phyloP scores from a whole-genome alignment of 2,113 vertebrate genomes.

The Gavialis gangeticus region DNA sequence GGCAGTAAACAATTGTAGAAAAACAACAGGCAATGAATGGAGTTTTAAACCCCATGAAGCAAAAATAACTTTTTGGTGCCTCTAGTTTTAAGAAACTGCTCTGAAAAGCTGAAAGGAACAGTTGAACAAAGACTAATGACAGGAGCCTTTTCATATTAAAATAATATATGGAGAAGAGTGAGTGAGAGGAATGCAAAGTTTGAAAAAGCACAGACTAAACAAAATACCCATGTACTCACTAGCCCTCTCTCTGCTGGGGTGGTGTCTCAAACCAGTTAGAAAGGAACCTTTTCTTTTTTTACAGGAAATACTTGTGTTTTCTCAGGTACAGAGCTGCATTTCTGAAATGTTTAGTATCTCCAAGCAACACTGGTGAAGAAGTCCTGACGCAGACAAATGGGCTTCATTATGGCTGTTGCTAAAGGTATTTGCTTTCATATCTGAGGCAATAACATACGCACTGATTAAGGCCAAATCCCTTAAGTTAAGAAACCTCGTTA shows the following conservation, averaged over 20 bases:
- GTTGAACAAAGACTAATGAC: slow-evolving; percentile 78
- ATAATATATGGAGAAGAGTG: slow-evolving; percentile 73
- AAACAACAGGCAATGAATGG: slow-evolving; percentile 76
- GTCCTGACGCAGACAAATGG: slow-evolving; percentile 76
- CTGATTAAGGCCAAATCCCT: slow-evolving; percentile 54
- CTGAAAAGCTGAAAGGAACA: slow-evolving; percentile 75
- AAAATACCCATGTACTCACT: slow-evolving; percentile 73
- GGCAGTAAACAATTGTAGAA: slow-evolving; percentile 72
- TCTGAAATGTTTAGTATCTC: slow-evolving; percentile 69
- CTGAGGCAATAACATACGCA: slow-evolving; percentile 73
- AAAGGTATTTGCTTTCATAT: slow-evolving; percentile 78
- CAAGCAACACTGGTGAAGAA: slow-evolving; percentile 58
- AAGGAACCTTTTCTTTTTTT: slow-evolving; percentile 52
- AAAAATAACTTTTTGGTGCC: slow-evolving; percentile 74
- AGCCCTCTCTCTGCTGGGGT: slow-evolving; percentile 48
- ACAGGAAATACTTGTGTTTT: slow-evolving; percentile 70
- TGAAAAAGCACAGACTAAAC: slow-evolving; percentile 76
- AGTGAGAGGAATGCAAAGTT: slow-evolving; percentile 75
- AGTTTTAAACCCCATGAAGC: slow-evolving; percentile 63
- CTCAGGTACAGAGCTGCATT: slow-evolving; percentile 70
- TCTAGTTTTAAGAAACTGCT: slow-evolving; percentile 55
- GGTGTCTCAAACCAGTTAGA: slow-evolving; percentile 67
- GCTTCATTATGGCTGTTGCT: slow-evolving; percentile 63
- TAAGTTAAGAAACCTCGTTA: slow-evolving; percentile 58
- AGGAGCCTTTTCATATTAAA: slow-evolving; percentile 79